Evolutionary conservation across 1,140 invertebrate genomes (phyloP), one percentile per base, ranked within the genome.

Genomic region (Latrodectus geometricus): DNA sequence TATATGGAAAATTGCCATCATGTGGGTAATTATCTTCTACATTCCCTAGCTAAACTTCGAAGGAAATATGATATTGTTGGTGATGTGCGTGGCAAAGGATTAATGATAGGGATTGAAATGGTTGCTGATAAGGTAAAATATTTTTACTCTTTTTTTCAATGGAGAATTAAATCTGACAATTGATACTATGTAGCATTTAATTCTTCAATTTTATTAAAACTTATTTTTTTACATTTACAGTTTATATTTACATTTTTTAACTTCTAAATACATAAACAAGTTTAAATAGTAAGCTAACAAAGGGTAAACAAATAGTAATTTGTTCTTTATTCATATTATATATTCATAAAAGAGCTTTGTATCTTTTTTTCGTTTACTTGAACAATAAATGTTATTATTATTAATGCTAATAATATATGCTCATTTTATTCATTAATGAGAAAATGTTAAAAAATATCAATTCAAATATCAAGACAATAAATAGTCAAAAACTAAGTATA

Each of bases 41-140:
- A 94, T 87, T 92, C 95, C 89, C 91, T 99, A 72, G 93, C 92
- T 66, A 92, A 94, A 82, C 90, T 99, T 70, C 93, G 95, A 89
- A 93, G 95, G 85, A 92, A 94, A 88, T 95, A 94, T 89, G 90
- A 92, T 76, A 91, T 95, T 49, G 93, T 99, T 21, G 97, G 98
- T 14, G 98, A 99, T 92, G 96, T 99, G 0, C 92, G 98, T 76
- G 98, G 98, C 8, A 98, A 98, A 92, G 98, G 98, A 0, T 91
- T 99, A n/a, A 99, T 99, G 97, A 94, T 99, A 88, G 98, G 97
- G 0, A 90, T 99, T 0, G 97, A 99, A 91, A 91, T 98, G 76
- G 95, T 98, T 0, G 90, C 91, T 12, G 93, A 96, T 90, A 92
- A 93, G 89, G 91, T 92, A 89, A 86, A 86, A 48, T 49, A 88